Evolutionary conservation across 2,888 invertebrate genomes (phyloP).

Genomic region (Osmoderma eremita): DNA sequence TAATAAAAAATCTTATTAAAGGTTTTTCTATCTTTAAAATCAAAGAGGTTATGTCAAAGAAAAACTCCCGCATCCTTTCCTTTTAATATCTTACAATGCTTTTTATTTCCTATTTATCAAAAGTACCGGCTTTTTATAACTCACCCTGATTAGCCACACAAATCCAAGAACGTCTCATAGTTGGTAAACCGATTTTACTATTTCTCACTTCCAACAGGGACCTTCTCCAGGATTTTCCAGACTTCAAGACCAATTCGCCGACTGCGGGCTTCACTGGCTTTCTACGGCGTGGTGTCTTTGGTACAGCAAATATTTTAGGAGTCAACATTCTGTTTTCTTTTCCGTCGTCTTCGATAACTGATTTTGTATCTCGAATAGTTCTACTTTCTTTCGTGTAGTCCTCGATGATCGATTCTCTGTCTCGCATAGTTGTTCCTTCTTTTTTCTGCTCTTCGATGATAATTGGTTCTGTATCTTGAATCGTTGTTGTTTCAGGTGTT

Average conservation of each 20-base stretch:
- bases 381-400: too few relatives aligned
- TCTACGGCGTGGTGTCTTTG: background rate
- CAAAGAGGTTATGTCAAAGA: too few relatives aligned
- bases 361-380: conserved; percentile 7
- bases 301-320: background rate
- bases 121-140: too few relatives aligned
- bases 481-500: background rate
- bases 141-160: conserved; percentile 10
- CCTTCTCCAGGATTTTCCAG: conserved; percentile 36
- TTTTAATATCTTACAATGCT: too few relatives aligned
- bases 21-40: too few relatives aligned
- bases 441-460: background rate
- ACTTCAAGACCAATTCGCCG: conserved; percentile 21
- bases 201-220: conserved; percentile 23
- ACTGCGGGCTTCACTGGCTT: background rate
- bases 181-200: conserved; percentile 7
- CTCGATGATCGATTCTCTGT: too few relatives aligned
- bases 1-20: too few relatives aligned
- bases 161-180: background rate
- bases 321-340: background rate
- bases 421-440: background rate
- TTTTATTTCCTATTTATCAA: too few relatives aligned
- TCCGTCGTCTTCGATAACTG: background rate
- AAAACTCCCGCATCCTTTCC: too few relatives aligned
- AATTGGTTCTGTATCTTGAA: background rate